A percentile compares a stretch with the other conserved stretches of the same genome.
Evolutionary conservation across 2,888 invertebrate species (phyloP).

Genomic region (Sesia apiformis): DNA sequence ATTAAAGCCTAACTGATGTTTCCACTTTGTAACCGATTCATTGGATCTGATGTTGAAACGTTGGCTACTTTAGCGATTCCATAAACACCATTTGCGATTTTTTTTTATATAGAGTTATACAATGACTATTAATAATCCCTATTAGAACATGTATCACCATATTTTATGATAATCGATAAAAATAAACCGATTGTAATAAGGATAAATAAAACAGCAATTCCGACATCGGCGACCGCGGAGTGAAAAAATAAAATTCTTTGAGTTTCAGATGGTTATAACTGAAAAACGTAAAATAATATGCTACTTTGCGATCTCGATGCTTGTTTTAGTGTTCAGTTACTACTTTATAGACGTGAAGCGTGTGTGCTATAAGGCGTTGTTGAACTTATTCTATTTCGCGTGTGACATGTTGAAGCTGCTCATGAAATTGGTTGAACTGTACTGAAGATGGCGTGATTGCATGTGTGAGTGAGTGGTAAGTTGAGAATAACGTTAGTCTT

Average conservation of each 20-base stretch:
- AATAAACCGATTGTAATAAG: too few species aligned
- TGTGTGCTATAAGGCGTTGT: constrained; percentile 52
- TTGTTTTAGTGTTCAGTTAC: constrained; percentile 34
- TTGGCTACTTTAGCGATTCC: too few species aligned
- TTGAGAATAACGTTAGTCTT: neutral
- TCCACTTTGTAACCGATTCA: too few species aligned
- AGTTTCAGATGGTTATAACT: constrained; percentile 60
- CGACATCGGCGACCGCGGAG: too few species aligned
- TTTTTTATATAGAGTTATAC: too few species aligned
- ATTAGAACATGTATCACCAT: too few species aligned
- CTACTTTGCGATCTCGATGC: constrained; percentile 30
- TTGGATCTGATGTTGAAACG: too few species aligned
- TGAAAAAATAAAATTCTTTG: neutral
- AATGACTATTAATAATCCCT: too few species aligned
- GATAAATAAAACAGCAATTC: too few species aligned
- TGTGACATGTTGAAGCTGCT: constrained; percentile 58
- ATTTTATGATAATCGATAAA: too few species aligned
- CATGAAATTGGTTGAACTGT: constrained; percentile 59
- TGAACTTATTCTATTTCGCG: constrained; percentile 52
- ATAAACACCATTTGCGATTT: too few species aligned
- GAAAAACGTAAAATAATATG: constrained; percentile 44
- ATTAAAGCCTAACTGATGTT: too few species aligned
- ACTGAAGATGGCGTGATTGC: constrained; percentile 32
- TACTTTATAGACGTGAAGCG: constrained; percentile 51
- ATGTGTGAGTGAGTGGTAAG: constrained; percentile 19